Evolutionary conservation across 2,888 invertebrate genomes (phyloP).

Genomic region (Resseliella maxima): DNA sequence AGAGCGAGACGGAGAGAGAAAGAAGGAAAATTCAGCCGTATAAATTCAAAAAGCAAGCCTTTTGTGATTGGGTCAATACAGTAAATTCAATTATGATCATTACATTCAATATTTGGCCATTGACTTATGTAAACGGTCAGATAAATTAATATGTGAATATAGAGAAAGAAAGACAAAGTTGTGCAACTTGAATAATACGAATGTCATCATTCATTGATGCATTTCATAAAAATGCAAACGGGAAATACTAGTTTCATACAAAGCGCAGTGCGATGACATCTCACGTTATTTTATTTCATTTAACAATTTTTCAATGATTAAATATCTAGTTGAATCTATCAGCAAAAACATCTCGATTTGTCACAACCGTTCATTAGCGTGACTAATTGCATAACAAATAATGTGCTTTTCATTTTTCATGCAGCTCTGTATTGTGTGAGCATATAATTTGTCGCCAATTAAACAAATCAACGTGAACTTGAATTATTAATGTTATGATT

Average conservation of each 20-base stretch:
- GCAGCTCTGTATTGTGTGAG: too few species aligned
- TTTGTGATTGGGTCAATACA: conserved; percentile 14
- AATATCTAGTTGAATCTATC: not conserved
- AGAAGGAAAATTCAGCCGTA: too few species aligned
- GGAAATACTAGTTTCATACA: conserved; percentile 20
- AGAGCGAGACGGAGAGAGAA: too few species aligned
- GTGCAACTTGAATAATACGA: not conserved
- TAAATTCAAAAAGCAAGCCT: too few species aligned
- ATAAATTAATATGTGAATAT: not conserved
- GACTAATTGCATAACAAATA: conserved; percentile 24
- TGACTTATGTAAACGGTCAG: conserved; percentile 25
- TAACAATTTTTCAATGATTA: too few species aligned
- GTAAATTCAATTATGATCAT: conserved; percentile 25
- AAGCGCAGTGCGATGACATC: conserved; percentile 10
- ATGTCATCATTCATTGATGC: too few species aligned
- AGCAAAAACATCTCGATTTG: not conserved
- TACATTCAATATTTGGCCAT: conserved; percentile 33
- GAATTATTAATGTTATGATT: not conserved
- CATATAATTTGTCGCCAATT: not conserved
- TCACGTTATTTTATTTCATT: too few species aligned
- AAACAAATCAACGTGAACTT: conserved; percentile 20
- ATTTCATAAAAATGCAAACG: not conserved
- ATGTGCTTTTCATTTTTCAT: not conserved
- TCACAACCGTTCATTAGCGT: not conserved
- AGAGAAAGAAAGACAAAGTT: not conserved